These are phyloP conservation scores for Motacilla alba DNA, from an alignment of 2,113 vertebrate species.

Conservation along the genomic window DNA sequence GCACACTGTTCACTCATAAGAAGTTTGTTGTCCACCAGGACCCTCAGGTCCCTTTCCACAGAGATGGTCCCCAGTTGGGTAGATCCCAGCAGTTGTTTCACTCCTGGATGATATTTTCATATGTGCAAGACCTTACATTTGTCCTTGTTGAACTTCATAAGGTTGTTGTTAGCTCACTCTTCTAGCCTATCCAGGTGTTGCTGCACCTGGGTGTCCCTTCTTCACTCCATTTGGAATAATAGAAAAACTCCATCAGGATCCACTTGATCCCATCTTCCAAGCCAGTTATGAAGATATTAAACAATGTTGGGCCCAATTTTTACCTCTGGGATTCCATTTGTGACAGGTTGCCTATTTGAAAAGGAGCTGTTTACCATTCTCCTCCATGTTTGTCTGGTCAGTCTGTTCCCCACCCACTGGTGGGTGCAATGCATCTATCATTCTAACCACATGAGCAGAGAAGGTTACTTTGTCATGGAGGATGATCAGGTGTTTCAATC, in stretches of 20 bases:
- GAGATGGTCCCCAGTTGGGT: not conserved
- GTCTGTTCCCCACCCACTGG: not conserved
- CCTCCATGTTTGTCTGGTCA: not conserved
- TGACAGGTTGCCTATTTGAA: fast-evolving
- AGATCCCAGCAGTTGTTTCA: not conserved
- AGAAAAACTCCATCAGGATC: not conserved
- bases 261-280: not conserved
- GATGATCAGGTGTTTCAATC: not conserved
- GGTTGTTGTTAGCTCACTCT: not conserved
- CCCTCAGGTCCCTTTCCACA: not conserved
- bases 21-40: not conserved
- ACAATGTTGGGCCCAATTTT: not conserved
- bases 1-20: too few species aligned
- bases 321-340: not conserved
- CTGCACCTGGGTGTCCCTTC: not conserved
- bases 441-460: not conserved
- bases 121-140: not conserved
- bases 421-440: fast-evolving
- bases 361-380: not conserved
- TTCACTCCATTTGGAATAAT: not conserved
- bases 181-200: not conserved
- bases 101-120: not conserved
- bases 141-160: not conserved
- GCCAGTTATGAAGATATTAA: not conserved
- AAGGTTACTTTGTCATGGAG: not conserved